phyloP scores from a whole-genome alignment of 53 echinoderm and acorn worm species.

The Actinopyga echinites region DNA sequence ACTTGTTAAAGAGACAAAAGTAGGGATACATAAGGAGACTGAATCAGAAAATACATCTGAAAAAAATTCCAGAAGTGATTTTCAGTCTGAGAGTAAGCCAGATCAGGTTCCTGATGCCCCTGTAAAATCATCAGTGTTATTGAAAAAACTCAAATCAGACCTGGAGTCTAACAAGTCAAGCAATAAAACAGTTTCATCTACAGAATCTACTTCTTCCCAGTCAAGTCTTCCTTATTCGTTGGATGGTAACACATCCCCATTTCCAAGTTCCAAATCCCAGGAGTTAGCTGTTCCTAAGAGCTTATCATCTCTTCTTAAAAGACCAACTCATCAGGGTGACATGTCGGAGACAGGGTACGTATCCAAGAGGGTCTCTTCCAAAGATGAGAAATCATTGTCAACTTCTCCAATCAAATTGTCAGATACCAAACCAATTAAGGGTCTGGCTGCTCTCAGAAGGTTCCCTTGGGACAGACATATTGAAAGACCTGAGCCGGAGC shows the following conservation, averaged over 20 bases:
- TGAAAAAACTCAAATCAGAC: constrained; percentile 31
- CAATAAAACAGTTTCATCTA: background rate
- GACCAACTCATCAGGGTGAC: background rate
- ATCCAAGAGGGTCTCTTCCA: background rate
- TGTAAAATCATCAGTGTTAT: background rate
- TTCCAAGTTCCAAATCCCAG: background rate
- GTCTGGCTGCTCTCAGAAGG: background rate
- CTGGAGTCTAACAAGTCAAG: background rate
- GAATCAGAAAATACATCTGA: no score
- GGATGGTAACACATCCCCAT: background rate
- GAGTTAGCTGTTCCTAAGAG: constrained; percentile 28
- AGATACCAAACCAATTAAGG: background rate
- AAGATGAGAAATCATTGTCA: background rate
- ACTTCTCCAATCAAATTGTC: background rate
- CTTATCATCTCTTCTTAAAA: background rate
- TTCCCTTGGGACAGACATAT: background rate
- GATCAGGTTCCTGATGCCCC: no score
- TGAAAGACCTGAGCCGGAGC: background rate
- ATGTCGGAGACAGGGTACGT: background rate
- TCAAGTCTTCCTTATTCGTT: background rate
- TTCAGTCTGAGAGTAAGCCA: no score
- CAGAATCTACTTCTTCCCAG: background rate
- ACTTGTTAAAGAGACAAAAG: no score
- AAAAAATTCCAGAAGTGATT: no score
- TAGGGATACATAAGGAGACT: no score